Evolutionary conservation across 2,797 vertebrate genomes (phyloP).

Genomic region (Rachycentron canadum): DNA sequence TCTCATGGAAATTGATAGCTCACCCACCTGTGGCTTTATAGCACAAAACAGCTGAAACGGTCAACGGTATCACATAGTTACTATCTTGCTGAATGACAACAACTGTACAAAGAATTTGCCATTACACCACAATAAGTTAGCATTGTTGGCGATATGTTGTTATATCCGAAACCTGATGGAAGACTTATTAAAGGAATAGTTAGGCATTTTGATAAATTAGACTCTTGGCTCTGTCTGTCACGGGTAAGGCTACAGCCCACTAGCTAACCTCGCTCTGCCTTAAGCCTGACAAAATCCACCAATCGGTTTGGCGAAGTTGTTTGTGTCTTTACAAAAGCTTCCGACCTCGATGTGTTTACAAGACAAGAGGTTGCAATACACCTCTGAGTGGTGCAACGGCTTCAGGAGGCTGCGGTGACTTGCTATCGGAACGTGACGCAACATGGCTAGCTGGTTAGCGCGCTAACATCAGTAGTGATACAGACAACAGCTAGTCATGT

Average conservation of each 20-base stretch:
- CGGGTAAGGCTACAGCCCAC: not conserved
- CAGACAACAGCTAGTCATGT: too few relatives aligned
- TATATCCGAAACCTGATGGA: not conserved
- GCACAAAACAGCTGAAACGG: slow-evolving; percentile 57
- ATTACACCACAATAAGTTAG: not conserved
- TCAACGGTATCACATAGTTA: slow-evolving; percentile 29
- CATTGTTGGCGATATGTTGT: not conserved
- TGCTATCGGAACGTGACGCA: too few relatives aligned
- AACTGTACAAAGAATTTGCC: not conserved
- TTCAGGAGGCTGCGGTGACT: too few relatives aligned
- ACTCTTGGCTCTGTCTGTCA: not conserved
- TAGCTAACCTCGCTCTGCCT: not conserved
- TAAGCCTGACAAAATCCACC: not conserved
- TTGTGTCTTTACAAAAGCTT: too few relatives aligned
- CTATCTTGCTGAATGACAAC: not conserved
- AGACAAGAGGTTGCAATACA: too few relatives aligned
- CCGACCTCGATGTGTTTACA: too few relatives aligned
- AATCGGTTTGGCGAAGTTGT: not conserved
- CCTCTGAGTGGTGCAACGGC: too few relatives aligned
- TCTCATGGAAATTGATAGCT: slow-evolving; percentile 76
- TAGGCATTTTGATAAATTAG: not conserved
- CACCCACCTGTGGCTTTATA: slow-evolving; percentile 64
- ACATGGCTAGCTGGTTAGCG: too few relatives aligned
- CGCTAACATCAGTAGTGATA: too few relatives aligned
- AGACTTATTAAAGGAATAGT: not conserved